Conservation (phyloP, 2,888 invertebrate species). For the Iselma pallidipennis region DNA sequence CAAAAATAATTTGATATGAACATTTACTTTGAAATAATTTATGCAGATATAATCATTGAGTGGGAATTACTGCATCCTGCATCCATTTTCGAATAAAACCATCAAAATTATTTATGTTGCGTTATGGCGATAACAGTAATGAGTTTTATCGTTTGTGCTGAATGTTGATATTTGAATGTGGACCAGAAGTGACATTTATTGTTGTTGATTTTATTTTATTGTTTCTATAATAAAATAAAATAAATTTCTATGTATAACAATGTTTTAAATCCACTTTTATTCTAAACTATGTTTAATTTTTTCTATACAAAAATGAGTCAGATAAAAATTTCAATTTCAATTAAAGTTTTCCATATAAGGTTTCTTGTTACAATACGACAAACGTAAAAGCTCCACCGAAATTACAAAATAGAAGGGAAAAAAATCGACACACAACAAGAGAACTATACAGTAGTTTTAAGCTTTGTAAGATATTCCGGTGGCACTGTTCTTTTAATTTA, state of each 20-base stretch:
- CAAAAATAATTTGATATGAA: neutral
- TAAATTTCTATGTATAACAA: conserved; percentile 5
- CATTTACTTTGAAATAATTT: conserved; percentile 30
- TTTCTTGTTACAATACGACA: no score
- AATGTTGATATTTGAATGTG: conserved; percentile 31
- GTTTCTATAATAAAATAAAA: conserved; percentile 2
- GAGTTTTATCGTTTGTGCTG: conserved; percentile 36
- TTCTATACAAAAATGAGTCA: no score
- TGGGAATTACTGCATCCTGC: conserved; percentile 39
- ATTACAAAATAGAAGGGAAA: neutral
- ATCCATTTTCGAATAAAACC: conserved; percentile 44
- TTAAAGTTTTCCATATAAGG: no score
- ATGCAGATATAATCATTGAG: conserved; percentile 38
- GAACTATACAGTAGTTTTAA: conserved; percentile 31
- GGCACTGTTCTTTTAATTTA: conserved; percentile 47
- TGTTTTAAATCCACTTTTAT: neutral
- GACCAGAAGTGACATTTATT: conserved; percentile 28
- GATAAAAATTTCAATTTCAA: no score
- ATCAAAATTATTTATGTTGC: conserved; percentile 49
- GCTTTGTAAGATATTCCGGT: conserved; percentile 47
- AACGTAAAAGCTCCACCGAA: neutral
- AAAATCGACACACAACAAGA: neutral
- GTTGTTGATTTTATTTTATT: conserved; percentile 7
- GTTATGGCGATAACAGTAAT: conserved; percentile 45
- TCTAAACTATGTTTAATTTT: no score